These are phyloP conservation scores for Zeus faber DNA, from an alignment of 2,113 vertebrate species.

Conservation along the genomic window DNA sequence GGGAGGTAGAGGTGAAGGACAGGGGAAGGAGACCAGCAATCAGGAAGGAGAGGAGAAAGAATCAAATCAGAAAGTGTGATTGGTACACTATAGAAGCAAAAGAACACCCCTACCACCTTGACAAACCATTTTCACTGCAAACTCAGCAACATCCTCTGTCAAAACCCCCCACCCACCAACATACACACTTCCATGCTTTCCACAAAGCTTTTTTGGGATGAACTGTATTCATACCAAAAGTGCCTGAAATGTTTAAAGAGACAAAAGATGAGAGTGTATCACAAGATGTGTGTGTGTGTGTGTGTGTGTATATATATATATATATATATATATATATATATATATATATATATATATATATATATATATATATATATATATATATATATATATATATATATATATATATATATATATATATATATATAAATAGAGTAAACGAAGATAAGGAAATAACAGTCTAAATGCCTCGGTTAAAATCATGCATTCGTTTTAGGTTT, in stretches of 20 bases:
- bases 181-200: slow-evolving; percentile 41
- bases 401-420: too few relatives aligned
- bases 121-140: slow-evolving; percentile 36
- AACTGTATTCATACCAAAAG: background rate
- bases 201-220: slow-evolving; percentile 10
- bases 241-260: background rate
- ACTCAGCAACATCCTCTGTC: slow-evolving; percentile 9
- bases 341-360: too few relatives aligned
- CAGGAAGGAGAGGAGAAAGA: slow-evolving; percentile 14
- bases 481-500: slow-evolving; percentile 55
- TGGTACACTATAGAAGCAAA: slow-evolving; percentile 12
- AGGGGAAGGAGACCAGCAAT: slow-evolving; percentile 10
- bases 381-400: too few relatives aligned
- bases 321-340: too few relatives aligned
- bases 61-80: slow-evolving; percentile 19
- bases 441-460: slow-evolving; percentile 20
- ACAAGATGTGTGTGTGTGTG: too few relatives aligned
- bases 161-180: slow-evolving; percentile 20
- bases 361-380: too few relatives aligned
- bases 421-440: too few relatives aligned
- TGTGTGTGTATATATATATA: too few relatives aligned
- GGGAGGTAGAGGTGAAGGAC: background rate
- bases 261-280: slow-evolving; percentile 27
- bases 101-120: slow-evolving; percentile 41
- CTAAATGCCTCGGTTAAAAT: slow-evolving; percentile 25